These are phyloP conservation scores for Euura lappo DNA, from an alignment of 1,140 invertebrate genomes.

Conservation along the genomic window DNA sequence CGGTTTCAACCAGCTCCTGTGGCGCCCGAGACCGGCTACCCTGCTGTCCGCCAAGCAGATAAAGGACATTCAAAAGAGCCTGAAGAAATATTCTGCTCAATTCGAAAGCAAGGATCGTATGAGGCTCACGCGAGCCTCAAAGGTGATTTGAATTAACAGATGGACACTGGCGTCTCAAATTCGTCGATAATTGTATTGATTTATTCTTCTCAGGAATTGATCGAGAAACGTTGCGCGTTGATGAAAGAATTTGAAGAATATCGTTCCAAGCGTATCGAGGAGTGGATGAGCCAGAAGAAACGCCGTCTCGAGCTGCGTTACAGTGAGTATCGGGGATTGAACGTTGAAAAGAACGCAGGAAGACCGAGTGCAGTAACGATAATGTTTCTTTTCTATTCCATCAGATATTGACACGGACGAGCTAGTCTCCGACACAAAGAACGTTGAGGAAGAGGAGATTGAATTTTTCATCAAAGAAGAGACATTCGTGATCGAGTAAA, in stretches of 20 bases:
- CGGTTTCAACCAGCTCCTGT: slow-evolving; percentile 93
- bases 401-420: slow-evolving; percentile 92
- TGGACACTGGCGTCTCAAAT: background rate
- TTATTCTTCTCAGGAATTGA: slow-evolving; percentile 72
- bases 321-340: slow-evolving; percentile 68
- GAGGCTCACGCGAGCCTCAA: slow-evolving; percentile 90
- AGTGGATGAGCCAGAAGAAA: slow-evolving; percentile 79
- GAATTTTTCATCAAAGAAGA: slow-evolving; percentile 99
- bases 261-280: slow-evolving; percentile 74
- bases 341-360: slow-evolving; percentile 14
- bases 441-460: slow-evolving; percentile 93
- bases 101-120: slow-evolving; percentile 97
- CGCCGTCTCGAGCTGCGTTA: slow-evolving; percentile 83
- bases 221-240: slow-evolving; percentile 90
- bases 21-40: slow-evolving; percentile 92
- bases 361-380: background rate
- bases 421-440: slow-evolving; percentile 81
- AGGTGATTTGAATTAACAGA: slow-evolving; percentile 62
- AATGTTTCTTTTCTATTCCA: slow-evolving; percentile 44
- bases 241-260: slow-evolving; percentile 89
- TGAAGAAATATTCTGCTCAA: slow-evolving; percentile 95
- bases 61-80: slow-evolving; percentile 96
- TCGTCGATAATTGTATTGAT: background rate
- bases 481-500: slow-evolving; percentile 75
- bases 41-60: slow-evolving; percentile 81